A percentile compares a stretch with the other conserved stretches of the same genome.
Conservation (phyloP, 2,797 vertebrate genomes). For the Esox lucius region DNA sequence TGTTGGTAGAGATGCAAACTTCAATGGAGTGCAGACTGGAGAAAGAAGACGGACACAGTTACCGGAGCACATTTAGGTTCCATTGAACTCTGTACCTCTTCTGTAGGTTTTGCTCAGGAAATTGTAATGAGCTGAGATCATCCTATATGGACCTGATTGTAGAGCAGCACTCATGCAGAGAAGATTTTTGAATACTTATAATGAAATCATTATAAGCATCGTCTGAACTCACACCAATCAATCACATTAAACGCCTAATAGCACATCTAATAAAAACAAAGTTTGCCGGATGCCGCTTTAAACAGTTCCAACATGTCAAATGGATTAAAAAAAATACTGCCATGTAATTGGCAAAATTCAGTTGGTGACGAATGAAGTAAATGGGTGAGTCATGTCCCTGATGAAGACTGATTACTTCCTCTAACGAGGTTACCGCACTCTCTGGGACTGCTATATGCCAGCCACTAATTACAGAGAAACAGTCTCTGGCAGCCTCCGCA, state of each 20-base stretch:
- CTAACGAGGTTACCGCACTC: slow-evolving; percentile 46
- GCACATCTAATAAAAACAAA: slow-evolving; percentile 21
- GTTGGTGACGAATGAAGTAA: slow-evolving; percentile 14
- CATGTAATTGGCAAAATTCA: slow-evolving; percentile 42
- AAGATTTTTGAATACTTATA: not conserved
- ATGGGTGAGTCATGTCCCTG: slow-evolving; percentile 30
- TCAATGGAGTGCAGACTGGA: too few species aligned
- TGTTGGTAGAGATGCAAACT: not conserved
- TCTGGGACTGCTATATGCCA: slow-evolving; percentile 24
- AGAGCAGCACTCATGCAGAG: not conserved
- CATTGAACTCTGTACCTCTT: too few species aligned
- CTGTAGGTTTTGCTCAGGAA: not conserved
- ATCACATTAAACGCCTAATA: not conserved
- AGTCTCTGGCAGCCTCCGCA: slow-evolving; percentile 20
- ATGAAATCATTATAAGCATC: not conserved
- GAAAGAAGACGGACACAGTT: too few species aligned
- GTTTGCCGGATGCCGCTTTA: slow-evolving; percentile 16
- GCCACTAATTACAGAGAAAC: slow-evolving; percentile 43
- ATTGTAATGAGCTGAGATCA: not conserved
- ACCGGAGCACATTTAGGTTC: too few species aligned
- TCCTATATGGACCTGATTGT: not conserved
- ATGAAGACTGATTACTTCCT: slow-evolving; percentile 55
- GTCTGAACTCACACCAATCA: not conserved
- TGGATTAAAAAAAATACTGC: slow-evolving; percentile 32
- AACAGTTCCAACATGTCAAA: not conserved